Evolutionary conservation across 2,888 invertebrate species (phyloP).

Genomic region (Archips crataeganus): DNA sequence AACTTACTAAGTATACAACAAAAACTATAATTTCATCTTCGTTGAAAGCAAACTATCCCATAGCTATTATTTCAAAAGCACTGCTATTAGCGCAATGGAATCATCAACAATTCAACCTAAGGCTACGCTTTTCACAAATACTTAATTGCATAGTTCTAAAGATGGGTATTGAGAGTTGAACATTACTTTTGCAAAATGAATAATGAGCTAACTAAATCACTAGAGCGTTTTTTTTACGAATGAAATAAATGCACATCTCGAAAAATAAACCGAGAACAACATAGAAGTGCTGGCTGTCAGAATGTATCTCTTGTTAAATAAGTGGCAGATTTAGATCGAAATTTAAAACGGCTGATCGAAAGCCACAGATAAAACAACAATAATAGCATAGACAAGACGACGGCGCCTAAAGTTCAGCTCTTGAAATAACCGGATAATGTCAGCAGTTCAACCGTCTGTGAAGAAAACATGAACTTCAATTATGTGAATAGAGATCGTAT

Average conservation of each 20-base stretch:
- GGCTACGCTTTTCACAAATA: constrained; percentile 13
- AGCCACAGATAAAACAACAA: constrained; percentile 58
- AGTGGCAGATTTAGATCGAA: constrained; percentile 36
- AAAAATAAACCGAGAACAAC: constrained; percentile 7
- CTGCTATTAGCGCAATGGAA: background rate
- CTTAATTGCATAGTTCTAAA: constrained; percentile 12
- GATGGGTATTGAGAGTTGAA: background rate
- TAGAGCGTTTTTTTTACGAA: background rate
- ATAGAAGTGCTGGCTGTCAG: constrained; percentile 25
- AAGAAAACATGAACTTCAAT: constrained; percentile 19
- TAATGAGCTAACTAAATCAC: background rate
- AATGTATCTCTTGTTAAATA: constrained; percentile 29
- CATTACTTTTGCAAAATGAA: background rate
- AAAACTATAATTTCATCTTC: background rate
- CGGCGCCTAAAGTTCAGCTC: constrained; percentile 66
- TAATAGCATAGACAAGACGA: constrained; percentile 56
- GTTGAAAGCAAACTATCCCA: background rate
- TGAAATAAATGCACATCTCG: background rate
- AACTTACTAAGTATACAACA: background rate
- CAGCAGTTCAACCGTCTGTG: constrained; percentile 47
- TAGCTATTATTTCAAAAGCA: background rate
- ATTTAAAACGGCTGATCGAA: constrained; percentile 55
- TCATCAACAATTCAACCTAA: constrained; percentile 9
- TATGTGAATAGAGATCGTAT: constrained; percentile 20
- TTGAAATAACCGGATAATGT: constrained; percentile 71